phyloP scores from a whole-genome alignment of 2,797 vertebrate genomes.

The Sarcophilus harrisii region DNA sequence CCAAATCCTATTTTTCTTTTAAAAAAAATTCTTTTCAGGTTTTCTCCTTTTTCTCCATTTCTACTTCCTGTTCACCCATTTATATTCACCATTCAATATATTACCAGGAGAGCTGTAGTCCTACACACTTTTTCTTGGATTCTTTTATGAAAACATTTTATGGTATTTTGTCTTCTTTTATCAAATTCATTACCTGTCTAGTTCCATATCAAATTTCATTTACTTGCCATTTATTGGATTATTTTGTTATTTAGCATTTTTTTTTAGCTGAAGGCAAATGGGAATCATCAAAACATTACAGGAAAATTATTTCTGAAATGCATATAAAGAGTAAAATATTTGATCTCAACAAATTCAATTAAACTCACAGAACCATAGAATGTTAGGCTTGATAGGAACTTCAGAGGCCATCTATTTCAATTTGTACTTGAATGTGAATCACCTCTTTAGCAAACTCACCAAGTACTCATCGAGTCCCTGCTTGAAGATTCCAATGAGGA shows the following conservation, averaged over 20 bases:
- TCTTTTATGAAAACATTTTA: neutral
- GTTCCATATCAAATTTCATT: neutral
- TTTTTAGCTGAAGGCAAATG: conserved; percentile 31
- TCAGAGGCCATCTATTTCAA: neutral
- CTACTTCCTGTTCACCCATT: neutral
- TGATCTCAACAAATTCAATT: neutral
- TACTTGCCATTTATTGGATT: conserved; percentile 41
- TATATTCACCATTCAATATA: neutral
- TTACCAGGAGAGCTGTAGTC: neutral
- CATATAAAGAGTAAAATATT: neutral
- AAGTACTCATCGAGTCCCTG: neutral
- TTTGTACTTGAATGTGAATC: neutral
- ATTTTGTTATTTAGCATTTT: conserved; percentile 7
- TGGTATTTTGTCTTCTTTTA: neutral
- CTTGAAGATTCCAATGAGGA: neutral
- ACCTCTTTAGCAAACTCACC: neutral
- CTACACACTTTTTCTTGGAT: neutral
- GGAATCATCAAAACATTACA: conserved; percentile 51
- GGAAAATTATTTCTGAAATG: conserved; percentile 44
- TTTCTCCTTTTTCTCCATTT: neutral
- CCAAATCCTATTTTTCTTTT: neutral
- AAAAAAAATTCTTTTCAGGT: neutral
- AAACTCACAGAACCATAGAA: neutral
- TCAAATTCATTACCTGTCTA: neutral
- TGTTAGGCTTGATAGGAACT: neutral